Conservation (phyloP, 2,888 invertebrate species). For the Tetramorium bicarinatum region DNA sequence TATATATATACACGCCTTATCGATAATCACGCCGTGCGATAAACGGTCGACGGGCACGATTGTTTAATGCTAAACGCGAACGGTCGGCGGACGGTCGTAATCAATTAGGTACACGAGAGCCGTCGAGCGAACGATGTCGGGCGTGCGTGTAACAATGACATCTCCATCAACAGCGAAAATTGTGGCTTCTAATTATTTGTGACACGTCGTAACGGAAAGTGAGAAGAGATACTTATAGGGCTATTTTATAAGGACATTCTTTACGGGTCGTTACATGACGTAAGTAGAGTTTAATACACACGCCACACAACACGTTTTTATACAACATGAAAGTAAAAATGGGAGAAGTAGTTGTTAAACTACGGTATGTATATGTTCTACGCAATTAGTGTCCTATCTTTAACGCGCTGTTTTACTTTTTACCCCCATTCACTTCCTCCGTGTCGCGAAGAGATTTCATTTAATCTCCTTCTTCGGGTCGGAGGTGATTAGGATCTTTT, state of each 20-base stretch:
- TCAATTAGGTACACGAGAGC: constrained; percentile 42
- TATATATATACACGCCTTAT: constrained; percentile 72
- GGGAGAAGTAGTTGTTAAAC: constrained; percentile 9
- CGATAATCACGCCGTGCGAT: constrained; percentile 71
- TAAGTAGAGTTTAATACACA: constrained; percentile 40
- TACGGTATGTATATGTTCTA: background rate
- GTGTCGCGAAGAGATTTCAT: background rate
- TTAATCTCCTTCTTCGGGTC: too few relatives aligned
- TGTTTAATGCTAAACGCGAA: constrained; percentile 73
- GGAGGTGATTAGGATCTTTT: background rate
- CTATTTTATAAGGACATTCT: constrained; percentile 52
- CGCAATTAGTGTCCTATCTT: background rate
- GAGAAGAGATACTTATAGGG: constrained; percentile 34
- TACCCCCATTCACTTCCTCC: background rate
- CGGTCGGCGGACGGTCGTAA: constrained; percentile 41
- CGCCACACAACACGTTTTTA: constrained; percentile 44
- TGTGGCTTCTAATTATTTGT: constrained; percentile 46
- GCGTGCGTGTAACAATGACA: constrained; percentile 16
- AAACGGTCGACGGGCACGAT: constrained; percentile 67
- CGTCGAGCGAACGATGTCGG: constrained; percentile 40
- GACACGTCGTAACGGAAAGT: constrained; percentile 23
- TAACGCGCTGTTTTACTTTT: background rate
- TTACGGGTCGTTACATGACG: constrained; percentile 46
- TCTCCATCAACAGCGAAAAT: constrained; percentile 46
- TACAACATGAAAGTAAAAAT: constrained; percentile 49